Evolutionary conservation across 2,797 vertebrate genomes (phyloP).

Genomic region (Acanthurus lineatus): DNA sequence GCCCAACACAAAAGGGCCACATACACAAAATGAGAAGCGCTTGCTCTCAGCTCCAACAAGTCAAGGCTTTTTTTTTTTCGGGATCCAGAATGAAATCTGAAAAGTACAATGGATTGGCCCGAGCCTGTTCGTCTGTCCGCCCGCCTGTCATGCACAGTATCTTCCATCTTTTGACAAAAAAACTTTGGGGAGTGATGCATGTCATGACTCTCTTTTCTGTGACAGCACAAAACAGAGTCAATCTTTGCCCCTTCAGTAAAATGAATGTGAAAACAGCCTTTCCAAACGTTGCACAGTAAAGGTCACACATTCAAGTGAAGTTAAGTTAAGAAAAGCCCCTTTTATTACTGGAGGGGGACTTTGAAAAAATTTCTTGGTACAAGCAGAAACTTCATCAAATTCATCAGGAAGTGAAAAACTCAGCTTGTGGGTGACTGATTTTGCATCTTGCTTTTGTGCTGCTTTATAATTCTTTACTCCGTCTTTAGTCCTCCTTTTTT

Average conservation of each 20-base stretch:
- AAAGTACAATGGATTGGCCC: slow-evolving; percentile 27
- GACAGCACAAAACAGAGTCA: not conserved
- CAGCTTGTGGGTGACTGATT: not conserved
- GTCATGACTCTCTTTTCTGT: slow-evolving; percentile 7
- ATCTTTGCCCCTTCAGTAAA: not conserved
- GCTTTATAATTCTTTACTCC: too few relatives aligned
- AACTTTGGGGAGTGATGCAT: slow-evolving; percentile 15
- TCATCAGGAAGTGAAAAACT: not conserved
- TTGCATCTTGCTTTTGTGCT: not conserved
- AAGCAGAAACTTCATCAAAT: not conserved
- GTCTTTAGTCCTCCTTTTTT: too few relatives aligned
- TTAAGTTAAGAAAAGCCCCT: not conserved
- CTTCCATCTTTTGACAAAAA: slow-evolving; percentile 22
- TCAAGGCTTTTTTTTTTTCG: slow-evolving; percentile 42
- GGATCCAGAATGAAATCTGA: slow-evolving; percentile 36
- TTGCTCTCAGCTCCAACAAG: slow-evolving; percentile 45
- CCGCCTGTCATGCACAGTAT: slow-evolving; percentile 8
- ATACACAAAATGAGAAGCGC: slow-evolving; percentile 36
- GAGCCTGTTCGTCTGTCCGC: slow-evolving; percentile 3
- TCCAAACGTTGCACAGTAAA: not conserved
- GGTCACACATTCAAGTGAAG: not conserved
- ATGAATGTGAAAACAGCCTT: not conserved
- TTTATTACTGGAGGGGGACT: not conserved
- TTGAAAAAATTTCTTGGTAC: not conserved
- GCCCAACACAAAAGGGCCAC: slow-evolving; percentile 35